Evolutionary conservation across 1,140 invertebrate genomes (phyloP).

Genomic region (Drosophila ficusphila): DNA sequence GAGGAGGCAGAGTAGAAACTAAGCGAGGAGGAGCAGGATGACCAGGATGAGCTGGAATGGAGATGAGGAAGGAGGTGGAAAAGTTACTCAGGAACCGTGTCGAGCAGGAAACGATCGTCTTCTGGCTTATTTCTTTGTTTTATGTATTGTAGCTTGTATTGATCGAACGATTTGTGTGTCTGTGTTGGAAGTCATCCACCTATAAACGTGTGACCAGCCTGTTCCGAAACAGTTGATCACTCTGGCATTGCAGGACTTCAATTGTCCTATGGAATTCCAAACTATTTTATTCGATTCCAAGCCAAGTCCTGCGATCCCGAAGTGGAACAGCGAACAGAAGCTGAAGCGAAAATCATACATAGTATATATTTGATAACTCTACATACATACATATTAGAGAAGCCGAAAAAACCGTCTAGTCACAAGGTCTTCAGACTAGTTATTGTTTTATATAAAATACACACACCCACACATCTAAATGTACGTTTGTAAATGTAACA

Average conservation of each 20-base stretch:
- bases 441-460: conserved; percentile 77
- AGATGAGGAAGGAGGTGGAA: conserved; percentile 30
- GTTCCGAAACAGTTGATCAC: conserved; percentile 23
- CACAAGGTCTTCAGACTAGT: conserved; percentile 83
- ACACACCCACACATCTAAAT: conserved; percentile 48
- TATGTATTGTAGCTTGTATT: conserved; percentile 68
- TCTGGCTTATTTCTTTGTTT: conserved; percentile 73
- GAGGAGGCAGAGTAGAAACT: conserved; percentile 13
- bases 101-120: conserved; percentile 72
- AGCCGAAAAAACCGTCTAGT: conserved; percentile 75
- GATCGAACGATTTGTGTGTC: conserved; percentile 61
- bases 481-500: conserved; percentile 54
- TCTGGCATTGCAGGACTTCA: background rate
- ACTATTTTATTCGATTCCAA: background rate
- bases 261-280: conserved; percentile 2
- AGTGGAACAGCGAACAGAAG: conserved; percentile 13
- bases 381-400: conserved; percentile 55
- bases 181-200: conserved; percentile 38
- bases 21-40: conserved; percentile 3
- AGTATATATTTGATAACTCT: conserved; percentile 45
- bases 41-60: conserved; percentile 3
- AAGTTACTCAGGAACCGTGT: conserved; percentile 79
- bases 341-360: conserved; percentile 12
- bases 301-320: conserved; percentile 11
- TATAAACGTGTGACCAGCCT: conserved; percentile 10